A percentile compares a stretch with the other conserved stretches of the same genome.
phyloP scores from a whole-genome alignment of 1,140 invertebrate genomes.

The Palaemon carinicauda region DNA sequence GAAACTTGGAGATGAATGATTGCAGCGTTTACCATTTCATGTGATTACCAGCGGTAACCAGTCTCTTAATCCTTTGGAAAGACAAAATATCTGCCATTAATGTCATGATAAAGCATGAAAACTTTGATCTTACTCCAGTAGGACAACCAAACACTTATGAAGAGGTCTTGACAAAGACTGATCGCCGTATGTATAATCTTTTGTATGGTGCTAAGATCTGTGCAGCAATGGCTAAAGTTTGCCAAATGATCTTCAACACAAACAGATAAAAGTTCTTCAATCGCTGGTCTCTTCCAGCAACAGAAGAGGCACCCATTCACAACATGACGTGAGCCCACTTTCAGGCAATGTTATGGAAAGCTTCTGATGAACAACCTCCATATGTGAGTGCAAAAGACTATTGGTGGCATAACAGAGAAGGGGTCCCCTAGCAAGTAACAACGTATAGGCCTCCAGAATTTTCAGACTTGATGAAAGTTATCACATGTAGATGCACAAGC shows the following conservation, averaged over 20 bases:
- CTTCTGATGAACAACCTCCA: not conserved
- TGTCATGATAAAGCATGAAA: not conserved
- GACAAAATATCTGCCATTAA: not conserved
- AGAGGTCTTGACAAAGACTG: not conserved
- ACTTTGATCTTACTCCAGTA: not conserved
- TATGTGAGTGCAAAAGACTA: not conserved
- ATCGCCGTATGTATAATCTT: not conserved
- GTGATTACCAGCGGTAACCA: not conserved
- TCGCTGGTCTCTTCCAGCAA: not conserved
- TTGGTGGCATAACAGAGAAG: not conserved
- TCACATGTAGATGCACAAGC: not conserved
- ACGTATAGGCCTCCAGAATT: not conserved
- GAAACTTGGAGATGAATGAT: not conserved
- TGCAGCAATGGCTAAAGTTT: not conserved
- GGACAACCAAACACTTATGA: not conserved
- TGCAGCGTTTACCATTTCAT: constrained; percentile 2
- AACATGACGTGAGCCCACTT: constrained; percentile 7
- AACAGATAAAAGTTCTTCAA: not conserved
- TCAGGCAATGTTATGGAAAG: constrained; percentile 4
- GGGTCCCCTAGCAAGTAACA: not conserved
- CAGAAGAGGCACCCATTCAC: not conserved
- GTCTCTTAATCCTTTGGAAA: constrained; percentile 11
- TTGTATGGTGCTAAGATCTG: not conserved
- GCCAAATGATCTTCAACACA: not conserved
- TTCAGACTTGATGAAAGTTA: too few species aligned